Base-by-base conservation (phyloP, 2,797 vertebrate genomes). In the Sebastes dallii region DNA sequence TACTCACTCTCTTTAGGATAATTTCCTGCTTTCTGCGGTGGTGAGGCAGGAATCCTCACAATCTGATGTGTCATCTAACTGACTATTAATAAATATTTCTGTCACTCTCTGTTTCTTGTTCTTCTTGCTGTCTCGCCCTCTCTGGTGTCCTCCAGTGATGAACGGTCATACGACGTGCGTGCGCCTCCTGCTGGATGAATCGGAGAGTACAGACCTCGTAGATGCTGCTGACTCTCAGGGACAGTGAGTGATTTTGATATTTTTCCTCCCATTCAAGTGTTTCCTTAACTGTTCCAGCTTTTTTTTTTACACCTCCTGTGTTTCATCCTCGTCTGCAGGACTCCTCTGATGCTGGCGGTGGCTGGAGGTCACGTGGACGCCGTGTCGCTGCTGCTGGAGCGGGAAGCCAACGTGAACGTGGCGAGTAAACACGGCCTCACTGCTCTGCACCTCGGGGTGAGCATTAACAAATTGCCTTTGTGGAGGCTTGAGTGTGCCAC, bases 271-370 rank as follows among this genome's bases (percentile, higher is more conserved):
- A n/a, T 55, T 55, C 1, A 34, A 5, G 13, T 56, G 18, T 55
- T 25, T 29, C 0, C 4, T 77, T 1, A 1, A 7, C 11, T 46
- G 7, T 8, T 20, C 20, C 18, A 3, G 10, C 77, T 9, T 18
- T 18, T 77, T 18, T 77, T 18, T n/a, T 3, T 29, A 39, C 50
- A 9, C 58, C 25, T 25, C 4, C 4, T 25, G 3, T 18, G 1
- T 9, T 4, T 12, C 7, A 6, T 46, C 62, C 24, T 71, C 16
- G 34, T 86, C 69, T 75, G 72, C 80, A 99, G 98, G 91, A 99
- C 98, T 74, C 97, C 98, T 11, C 92, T 99, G 85, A 99, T 99
- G 97, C 96, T 99, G 64, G 98, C 98, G 0, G 98, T 99, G 73
- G 96, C 97, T 0, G 97, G 99, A 66, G 98, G 98, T 67, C 98